A percentile compares a stretch with the other conserved stretches of the same genome.
These are phyloP conservation scores for Sebastes schlegelii DNA, from an alignment of 2,113 vertebrate species.

Conservation along the genomic window DNA sequence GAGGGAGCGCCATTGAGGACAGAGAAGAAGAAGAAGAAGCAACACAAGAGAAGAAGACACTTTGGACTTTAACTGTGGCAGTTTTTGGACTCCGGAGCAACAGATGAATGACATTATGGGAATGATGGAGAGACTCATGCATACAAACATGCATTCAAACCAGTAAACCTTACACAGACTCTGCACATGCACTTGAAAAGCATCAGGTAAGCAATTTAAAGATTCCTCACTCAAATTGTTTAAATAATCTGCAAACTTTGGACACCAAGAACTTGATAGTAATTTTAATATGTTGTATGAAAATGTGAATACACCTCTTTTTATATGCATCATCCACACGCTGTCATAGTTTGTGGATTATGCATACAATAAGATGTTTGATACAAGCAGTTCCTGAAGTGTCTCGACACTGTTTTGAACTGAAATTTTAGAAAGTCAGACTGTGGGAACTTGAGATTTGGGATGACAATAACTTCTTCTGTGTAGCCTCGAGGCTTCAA, in stretches of 20 bases:
- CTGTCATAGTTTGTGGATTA: neutral
- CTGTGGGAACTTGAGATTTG: slow-evolving; percentile 6
- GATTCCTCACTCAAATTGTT: neutral
- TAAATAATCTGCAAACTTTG: neutral
- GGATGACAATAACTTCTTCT: neutral
- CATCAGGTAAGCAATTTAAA: slow-evolving; percentile 56
- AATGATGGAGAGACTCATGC: slow-evolving; percentile 20
- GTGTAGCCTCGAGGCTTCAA: neutral
- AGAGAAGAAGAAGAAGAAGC: neutral
- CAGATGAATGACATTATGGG: neutral
- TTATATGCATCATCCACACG: no score
- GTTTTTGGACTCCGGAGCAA: neutral
- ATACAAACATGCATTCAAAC: neutral
- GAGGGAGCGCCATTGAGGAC: neutral
- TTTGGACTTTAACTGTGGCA: neutral
- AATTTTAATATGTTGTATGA: neutral
- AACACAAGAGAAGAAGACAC: neutral
- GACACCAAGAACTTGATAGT: neutral
- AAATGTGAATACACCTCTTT: neutral
- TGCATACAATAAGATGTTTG: neutral
- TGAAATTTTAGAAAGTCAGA: neutral
- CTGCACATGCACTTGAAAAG: slow-evolving; percentile 22
- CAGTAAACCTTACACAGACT: neutral
- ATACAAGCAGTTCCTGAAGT: neutral
- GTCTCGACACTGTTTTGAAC: neutral